Percentiles rank a stretch among this genome's conserved stretches.
Conservation (phyloP, 1,140 invertebrate species). For the Pissodes strobi region DNA sequence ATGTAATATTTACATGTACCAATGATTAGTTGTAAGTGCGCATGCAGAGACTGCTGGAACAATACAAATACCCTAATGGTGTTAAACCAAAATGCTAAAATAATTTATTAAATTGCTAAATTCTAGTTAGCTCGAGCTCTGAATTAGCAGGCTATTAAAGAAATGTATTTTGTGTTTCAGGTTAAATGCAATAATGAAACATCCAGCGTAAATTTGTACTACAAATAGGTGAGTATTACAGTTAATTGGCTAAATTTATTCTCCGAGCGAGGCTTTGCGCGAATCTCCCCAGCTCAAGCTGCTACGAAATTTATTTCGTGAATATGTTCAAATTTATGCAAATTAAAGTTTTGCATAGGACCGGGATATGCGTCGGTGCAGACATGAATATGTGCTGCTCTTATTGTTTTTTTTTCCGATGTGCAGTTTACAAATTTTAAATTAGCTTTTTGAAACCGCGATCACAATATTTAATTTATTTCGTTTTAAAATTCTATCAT, state of each 20-base stretch:
- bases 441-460: neutral
- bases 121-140: too few relatives aligned
- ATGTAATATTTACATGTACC: too few relatives aligned
- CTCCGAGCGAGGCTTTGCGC: constrained; percentile 4
- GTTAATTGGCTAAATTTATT: constrained; percentile 43
- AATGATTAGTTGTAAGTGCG: too few relatives aligned
- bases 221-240: constrained; percentile 46
- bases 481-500: too few relatives aligned
- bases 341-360: constrained; percentile 27
- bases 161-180: constrained; percentile 40
- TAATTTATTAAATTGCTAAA: too few relatives aligned
- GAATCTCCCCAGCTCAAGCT: constrained; percentile 2
- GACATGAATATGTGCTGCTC: neutral
- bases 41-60: too few relatives aligned
- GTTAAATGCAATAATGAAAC: constrained; percentile 32
- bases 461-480: too few relatives aligned
- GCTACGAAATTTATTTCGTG: constrained; percentile 21
- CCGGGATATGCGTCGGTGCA: neutral
- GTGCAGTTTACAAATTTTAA: constrained; percentile 7
- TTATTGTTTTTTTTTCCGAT: neutral
- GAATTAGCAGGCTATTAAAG: constrained; percentile 22
- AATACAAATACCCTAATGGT: too few relatives aligned
- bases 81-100: too few relatives aligned
- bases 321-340: constrained; percentile 26
- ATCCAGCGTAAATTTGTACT: constrained; percentile 38